phyloP scores from a whole-genome alignment of 2,113 vertebrate genomes.

The Pygoscelis antarcticus region DNA sequence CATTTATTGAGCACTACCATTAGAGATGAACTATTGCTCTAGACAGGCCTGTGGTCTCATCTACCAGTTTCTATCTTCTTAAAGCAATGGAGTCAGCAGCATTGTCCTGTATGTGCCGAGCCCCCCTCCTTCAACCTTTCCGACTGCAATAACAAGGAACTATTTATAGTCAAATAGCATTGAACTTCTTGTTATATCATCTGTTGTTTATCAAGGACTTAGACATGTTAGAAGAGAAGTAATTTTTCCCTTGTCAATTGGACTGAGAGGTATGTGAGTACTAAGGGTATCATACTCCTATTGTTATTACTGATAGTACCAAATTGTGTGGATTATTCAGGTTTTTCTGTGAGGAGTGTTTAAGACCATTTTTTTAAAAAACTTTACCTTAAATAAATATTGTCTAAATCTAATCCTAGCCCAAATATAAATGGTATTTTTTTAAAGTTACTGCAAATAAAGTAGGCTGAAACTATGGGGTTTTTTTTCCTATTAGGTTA shows the following conservation, averaged over 20 bases:
- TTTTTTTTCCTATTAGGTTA: not conserved
- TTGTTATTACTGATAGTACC: not conserved
- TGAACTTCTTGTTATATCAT: not conserved
- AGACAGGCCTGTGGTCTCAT: not conserved
- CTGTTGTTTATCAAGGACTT: not conserved
- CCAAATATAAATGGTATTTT: not conserved
- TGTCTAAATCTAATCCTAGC: not conserved
- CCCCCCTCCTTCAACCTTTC: accelerated
- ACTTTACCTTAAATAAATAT: not conserved
- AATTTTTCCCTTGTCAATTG: not conserved
- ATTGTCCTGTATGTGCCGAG: accelerated
- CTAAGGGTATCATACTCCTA: not conserved
- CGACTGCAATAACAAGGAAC: not conserved
- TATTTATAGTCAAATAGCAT: not conserved
- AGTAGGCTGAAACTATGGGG: not conserved
- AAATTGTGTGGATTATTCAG: not conserved
- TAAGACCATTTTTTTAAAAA: not conserved
- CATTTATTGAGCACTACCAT: not conserved
- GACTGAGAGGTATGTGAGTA: not conserved
- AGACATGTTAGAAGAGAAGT: not conserved
- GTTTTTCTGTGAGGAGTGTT: not conserved
- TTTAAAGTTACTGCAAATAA: not conserved
- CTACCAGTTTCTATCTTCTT: not conserved
- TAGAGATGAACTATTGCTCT: not conserved
- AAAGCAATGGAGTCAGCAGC: not conserved